These are phyloP conservation scores for Ptychochromis oligacanthus DNA, from an alignment of 2,113 vertebrate genomes.

Conservation along the genomic window DNA sequence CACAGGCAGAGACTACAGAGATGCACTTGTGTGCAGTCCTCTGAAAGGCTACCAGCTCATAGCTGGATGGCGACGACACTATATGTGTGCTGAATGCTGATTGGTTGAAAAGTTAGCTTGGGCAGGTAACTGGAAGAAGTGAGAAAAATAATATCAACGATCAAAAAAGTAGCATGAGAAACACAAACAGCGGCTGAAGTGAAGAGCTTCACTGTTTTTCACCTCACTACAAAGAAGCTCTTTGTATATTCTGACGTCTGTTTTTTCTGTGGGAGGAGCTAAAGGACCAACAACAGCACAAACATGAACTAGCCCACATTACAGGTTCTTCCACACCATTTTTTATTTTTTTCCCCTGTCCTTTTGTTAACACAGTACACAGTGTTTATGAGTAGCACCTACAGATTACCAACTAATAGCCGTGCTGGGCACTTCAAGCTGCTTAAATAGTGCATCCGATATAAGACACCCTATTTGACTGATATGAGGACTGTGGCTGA, in stretches of 20 bases:
- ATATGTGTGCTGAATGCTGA: not conserved
- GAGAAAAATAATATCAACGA: too few species aligned
- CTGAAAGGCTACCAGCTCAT: not conserved
- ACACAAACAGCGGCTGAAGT: not conserved
- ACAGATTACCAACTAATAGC: too few species aligned
- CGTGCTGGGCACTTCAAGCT: accelerated
- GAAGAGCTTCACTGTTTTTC: not conserved
- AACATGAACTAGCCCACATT: too few species aligned
- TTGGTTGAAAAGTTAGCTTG: not conserved
- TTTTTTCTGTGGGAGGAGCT: too few species aligned
- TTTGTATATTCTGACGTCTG: too few species aligned
- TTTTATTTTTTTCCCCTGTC: too few species aligned
- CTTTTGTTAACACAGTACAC: not conserved
- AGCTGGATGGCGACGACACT: not conserved
- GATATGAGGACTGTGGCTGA: not conserved
- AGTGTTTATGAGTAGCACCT: not conserved
- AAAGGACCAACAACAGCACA: not conserved
- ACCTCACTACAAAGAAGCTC: too few species aligned
- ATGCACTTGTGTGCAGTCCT: not conserved
- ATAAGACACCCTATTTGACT: too few species aligned
- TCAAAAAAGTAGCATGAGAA: too few species aligned
- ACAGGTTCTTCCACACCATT: too few species aligned
- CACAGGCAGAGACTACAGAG: not conserved
- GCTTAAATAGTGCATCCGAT: not conserved
- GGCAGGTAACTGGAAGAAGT: not conserved